phyloP scores from a whole-genome alignment of 2,113 vertebrate genomes.

The Sapayoa aenigma region DNA sequence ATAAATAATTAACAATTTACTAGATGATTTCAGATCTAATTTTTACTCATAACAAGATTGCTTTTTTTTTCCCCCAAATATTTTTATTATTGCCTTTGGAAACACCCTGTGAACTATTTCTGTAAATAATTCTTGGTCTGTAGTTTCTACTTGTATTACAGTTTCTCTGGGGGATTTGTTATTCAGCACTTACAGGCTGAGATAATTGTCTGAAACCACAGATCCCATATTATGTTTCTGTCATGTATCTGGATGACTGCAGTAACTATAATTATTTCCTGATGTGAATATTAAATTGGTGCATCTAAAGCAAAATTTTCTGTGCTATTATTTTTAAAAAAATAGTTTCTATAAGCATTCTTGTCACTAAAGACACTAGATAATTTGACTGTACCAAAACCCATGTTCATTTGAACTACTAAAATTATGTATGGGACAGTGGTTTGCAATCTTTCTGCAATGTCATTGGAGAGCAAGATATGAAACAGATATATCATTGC shows the following conservation, averaged over 20 bases:
- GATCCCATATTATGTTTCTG: not conserved
- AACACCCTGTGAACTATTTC: not conserved
- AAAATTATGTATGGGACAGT: not conserved
- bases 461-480: not conserved
- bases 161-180: not conserved
- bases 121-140: not conserved
- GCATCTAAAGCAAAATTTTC: not conserved
- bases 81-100: not conserved
- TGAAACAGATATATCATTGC: not conserved
- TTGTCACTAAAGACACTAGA: not conserved
- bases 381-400: not conserved
- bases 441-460: not conserved
- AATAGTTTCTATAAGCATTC: not conserved
- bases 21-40: not conserved
- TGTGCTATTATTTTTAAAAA: not conserved
- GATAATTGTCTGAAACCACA: not conserved
- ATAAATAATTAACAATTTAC: slow-evolving; percentile 28
- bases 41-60: not conserved
- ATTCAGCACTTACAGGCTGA: not conserved
- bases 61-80: not conserved
- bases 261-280: not conserved
- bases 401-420: not conserved
- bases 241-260: not conserved
- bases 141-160: not conserved
- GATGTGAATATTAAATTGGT: not conserved